A percentile compares a stretch with the other conserved stretches of the same genome.
phyloP scores from a whole-genome alignment of 2,113 vertebrate genomes.

The Lipotes vexillifer region DNA sequence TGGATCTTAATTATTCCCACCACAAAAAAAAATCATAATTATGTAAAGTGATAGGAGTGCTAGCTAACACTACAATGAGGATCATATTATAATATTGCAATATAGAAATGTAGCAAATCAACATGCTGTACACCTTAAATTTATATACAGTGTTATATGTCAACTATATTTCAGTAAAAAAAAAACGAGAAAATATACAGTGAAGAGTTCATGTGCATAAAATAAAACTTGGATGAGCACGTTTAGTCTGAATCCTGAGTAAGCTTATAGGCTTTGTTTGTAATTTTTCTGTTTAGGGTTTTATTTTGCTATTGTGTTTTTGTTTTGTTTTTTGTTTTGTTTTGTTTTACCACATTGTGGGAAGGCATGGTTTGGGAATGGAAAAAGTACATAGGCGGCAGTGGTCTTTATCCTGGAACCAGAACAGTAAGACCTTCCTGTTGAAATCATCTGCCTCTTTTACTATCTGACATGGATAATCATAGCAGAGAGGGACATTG shows the following conservation, averaged over 20 bases:
- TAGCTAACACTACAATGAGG: neutral
- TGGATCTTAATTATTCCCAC: neutral
- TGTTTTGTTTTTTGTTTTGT: neutral
- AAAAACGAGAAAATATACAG: neutral
- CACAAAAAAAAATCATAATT: neutral
- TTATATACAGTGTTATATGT: neutral
- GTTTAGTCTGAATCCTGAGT: neutral
- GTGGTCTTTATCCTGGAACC: neutral
- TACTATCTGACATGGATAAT: neutral
- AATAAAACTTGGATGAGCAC: neutral
- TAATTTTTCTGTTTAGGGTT: neutral
- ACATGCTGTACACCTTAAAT: neutral
- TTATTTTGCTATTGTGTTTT: neutral
- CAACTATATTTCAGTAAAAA: neutral
- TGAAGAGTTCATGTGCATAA: neutral
- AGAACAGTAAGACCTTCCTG: neutral
- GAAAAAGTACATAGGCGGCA: neutral
- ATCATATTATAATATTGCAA: neutral
- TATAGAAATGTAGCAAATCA: neutral
- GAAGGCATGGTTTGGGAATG: neutral
- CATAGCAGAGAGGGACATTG: neutral
- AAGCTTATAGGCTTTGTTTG: neutral
- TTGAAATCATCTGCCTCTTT: neutral
- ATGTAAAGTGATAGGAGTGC: neutral
- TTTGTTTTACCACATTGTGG: neutral